Base-by-base conservation (phyloP, 2,113 vertebrate genomes). In the Rafetus swinhoei region DNA sequence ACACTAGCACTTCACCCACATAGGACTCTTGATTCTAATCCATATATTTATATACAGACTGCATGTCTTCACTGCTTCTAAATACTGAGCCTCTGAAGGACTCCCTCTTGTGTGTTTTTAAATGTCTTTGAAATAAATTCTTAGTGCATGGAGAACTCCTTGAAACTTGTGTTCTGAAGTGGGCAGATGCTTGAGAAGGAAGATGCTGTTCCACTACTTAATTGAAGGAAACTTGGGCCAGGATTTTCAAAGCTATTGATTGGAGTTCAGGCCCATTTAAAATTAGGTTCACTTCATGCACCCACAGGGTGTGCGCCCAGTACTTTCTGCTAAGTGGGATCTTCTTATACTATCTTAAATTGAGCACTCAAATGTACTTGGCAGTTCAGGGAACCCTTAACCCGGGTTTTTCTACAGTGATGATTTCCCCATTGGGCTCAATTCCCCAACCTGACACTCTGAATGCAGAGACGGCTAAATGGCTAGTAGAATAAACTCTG, bases 121-220 rank as follows among this genome's bases (percentile, higher is more conserved):
- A 50, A 77, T 2, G 3, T 50, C 12, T 77, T 14, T 77, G 74
- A 8, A 76, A 80, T 82, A 85, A 50, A 29, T 50, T 80, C 3
- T 2, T 24, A 18, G 3, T 85, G 25, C 2, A 74, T 2, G 0
- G 72, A 45, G 72, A 45, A 24, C 11, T 4, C 45, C 80, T 3
- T 4, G 5, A 35, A 72, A 39, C 32, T 85, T 83, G 10, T 14
- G 62, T 14, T 13, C 16, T 27, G 39, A n/a, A 39, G 4, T 82
- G 14, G n/a, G 24, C 6, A 25, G 35, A 79, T 13, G 22, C 18
- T 50, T 5, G 14, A 54, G 79, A 62, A 35, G 55, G 16, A 45
- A 19, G 1, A 22, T 8, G 29, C 80, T 89, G 3, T 25, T 79
- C 69, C 18, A 9, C 2, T 29, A 2, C 59, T 27, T 84, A 87